Evolutionary conservation across 2,797 vertebrate species (phyloP).

Genomic region (Silurus aristotelis): DNA sequence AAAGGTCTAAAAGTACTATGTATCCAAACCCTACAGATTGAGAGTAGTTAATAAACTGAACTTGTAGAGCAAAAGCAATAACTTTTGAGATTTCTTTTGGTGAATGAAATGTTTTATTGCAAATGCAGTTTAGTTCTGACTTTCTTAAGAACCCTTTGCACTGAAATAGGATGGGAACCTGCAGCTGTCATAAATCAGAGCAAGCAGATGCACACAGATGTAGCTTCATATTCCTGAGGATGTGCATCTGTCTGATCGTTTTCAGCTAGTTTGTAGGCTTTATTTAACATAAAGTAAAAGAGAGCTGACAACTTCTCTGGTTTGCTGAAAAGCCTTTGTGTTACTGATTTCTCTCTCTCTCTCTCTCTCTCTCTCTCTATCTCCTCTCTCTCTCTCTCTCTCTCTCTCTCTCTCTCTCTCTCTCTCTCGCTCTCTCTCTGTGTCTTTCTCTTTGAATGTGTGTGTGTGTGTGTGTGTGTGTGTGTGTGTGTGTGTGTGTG

Average conservation of each 20-base stretch:
- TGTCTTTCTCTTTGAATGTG: no score
- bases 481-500: conserved; percentile 10
- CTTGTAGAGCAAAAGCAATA: background rate
- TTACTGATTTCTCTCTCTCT: conserved; percentile 10
- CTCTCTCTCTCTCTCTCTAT: no score
- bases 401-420: no score
- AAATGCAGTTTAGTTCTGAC: background rate
- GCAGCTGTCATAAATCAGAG: background rate
- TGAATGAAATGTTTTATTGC: background rate
- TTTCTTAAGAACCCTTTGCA: background rate
- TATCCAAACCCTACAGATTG: no score
- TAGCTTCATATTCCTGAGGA: conserved; percentile 51
- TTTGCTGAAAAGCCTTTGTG: conserved; percentile 43
- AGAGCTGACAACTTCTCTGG: conserved; percentile 47
- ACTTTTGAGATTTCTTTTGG: background rate
- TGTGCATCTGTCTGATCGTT: conserved; percentile 42
- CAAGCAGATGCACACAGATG: conserved; percentile 18
- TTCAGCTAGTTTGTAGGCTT: conserved; percentile 44
- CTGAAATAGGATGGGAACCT: background rate
- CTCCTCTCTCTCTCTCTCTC: no score
- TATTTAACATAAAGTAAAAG: conserved; percentile 46
- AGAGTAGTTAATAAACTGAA: no score
- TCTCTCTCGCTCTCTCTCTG: no score
- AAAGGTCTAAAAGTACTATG: background rate
- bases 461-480: conserved; percentile 11